phyloP scores from a whole-genome alignment of 2,113 vertebrate genomes.

The Oreochromis aureus region DNA sequence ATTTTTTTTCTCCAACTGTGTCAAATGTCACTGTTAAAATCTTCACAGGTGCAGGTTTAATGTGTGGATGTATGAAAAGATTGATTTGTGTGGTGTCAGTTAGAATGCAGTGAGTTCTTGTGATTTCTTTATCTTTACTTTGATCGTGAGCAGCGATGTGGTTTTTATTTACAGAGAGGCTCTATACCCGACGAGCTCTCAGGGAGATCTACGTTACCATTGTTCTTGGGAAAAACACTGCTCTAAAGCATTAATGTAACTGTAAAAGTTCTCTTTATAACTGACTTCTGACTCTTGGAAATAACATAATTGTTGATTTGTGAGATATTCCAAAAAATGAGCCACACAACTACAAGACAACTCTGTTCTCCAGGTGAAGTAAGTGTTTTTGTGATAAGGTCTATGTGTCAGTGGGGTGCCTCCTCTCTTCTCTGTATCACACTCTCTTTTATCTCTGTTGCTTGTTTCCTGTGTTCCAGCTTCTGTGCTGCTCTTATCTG shows the following conservation, averaged over 20 bases:
- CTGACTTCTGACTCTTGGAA: neutral
- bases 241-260: neutral
- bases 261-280: neutral
- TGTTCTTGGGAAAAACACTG: neutral
- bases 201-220: neutral
- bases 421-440: neutral
- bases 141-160: neutral
- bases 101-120: neutral
- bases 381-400: neutral
- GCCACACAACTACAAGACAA: neutral
- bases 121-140: neutral
- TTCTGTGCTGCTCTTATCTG: constrained; percentile 54
- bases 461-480: constrained; percentile 42
- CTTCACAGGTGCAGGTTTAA: constrained; percentile 43
- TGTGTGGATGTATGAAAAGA: neutral
- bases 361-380: neutral
- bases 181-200: neutral
- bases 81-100: neutral
- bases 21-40: constrained; percentile 45
- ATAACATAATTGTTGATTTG: neutral
- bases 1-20: constrained; percentile 35
- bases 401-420: neutral
- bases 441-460: constrained; percentile 37
- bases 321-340: neutral
- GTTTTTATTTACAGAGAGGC: neutral